Conservation (phyloP, 2,113 vertebrate species). For the Prolemur simus region DNA sequence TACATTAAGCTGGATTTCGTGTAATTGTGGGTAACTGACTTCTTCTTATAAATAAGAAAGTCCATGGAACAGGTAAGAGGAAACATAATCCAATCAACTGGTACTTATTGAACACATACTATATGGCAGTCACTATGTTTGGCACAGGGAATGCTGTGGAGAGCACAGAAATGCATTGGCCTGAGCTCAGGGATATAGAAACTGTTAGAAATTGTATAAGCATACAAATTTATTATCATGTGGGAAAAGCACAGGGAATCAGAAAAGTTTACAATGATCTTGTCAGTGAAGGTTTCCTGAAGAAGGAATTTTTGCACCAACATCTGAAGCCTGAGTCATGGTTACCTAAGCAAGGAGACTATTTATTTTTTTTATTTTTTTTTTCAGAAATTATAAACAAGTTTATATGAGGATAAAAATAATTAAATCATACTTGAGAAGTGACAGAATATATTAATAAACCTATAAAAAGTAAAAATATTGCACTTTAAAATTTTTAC, state of each 20-base stretch:
- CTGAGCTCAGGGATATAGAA: neutral
- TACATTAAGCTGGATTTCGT: neutral
- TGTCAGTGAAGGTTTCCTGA: neutral
- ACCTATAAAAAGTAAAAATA: neutral
- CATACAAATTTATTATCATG: neutral
- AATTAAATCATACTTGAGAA: neutral
- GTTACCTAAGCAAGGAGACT: neutral
- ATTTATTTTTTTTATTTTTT: too few relatives aligned
- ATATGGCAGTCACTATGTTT: neutral
- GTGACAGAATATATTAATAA: neutral
- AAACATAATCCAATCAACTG: too few relatives aligned
- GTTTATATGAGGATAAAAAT: neutral
- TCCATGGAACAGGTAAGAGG: neutral
- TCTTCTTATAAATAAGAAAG: neutral
- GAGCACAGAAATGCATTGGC: neutral
- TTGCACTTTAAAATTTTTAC: neutral
- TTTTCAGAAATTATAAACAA: neutral
- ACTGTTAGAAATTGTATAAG: too few relatives aligned
- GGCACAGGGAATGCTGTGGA: accelerated
- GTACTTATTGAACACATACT: neutral
- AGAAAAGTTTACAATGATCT: neutral
- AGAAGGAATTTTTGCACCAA: neutral
- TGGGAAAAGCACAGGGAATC: neutral
- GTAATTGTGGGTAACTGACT: neutral
- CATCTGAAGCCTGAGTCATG: neutral